Percentiles rank a stretch among this genome's conserved stretches.
Conservation (phyloP, 2,888 invertebrate species). For the Flexamia atlantica region DNA sequence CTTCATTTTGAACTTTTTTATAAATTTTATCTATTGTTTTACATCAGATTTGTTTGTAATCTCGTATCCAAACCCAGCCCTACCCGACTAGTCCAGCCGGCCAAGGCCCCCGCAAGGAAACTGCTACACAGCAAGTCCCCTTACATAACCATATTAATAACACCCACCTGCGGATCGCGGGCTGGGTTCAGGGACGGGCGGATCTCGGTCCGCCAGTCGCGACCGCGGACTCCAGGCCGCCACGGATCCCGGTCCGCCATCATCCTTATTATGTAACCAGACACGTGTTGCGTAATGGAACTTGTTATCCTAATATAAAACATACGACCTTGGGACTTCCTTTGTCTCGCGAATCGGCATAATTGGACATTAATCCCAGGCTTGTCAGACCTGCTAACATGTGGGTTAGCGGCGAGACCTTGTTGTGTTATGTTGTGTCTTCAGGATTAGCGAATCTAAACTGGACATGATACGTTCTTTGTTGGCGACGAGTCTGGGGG, state of each 20-base stretch:
- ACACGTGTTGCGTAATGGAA: neutral
- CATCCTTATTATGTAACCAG: constrained; percentile 1
- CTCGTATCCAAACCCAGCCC: neutral
- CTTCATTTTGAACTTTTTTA: no score
- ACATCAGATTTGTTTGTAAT: no score
- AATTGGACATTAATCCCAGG: neutral
- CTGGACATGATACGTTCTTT: no score
- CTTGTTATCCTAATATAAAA: neutral
- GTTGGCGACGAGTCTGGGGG: no score
- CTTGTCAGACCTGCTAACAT: neutral
- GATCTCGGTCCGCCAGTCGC: no score
- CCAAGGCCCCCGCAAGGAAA: neutral
- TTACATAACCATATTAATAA: constrained; percentile 9
- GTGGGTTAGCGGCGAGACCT: neutral
- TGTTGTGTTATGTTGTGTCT: no score
- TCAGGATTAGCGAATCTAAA: no score
- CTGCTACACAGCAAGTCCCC: constrained; percentile 7
- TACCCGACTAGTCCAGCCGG: neutral
- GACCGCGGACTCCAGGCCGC: no score
- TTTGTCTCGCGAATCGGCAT: neutral
- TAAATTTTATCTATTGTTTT: no score
- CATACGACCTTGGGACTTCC: neutral
- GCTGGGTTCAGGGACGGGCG: neutral
- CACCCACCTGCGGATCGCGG: neutral
- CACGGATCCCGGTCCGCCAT: neutral